phyloP scores from a whole-genome alignment of 1,140 invertebrate genomes.

The Bilobella aurantiaca region DNA sequence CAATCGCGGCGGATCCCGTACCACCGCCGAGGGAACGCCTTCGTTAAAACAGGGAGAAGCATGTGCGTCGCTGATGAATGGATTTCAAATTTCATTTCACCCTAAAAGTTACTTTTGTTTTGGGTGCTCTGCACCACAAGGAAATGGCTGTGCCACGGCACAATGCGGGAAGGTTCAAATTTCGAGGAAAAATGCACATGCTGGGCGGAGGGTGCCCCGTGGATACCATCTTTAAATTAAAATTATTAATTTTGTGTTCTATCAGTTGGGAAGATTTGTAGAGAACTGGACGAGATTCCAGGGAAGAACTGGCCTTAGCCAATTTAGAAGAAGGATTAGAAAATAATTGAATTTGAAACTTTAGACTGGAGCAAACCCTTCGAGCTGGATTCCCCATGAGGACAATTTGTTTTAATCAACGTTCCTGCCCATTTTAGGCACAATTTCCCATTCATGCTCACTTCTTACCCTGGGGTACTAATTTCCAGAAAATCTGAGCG shows the following conservation, averaged over 20 bases:
- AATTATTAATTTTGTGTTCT: not conserved
- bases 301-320: not conserved
- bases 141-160: not conserved
- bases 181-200: too few relatives aligned
- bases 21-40: too few relatives aligned
- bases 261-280: too few relatives aligned
- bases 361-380: not conserved
- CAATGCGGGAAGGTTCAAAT: too few relatives aligned
- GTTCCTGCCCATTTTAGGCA: not conserved
- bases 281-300: not conserved
- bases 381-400: not conserved
- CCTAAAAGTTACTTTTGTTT: too few relatives aligned
- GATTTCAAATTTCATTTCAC: not conserved
- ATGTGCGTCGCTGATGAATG: not conserved
- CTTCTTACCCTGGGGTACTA: too few relatives aligned
- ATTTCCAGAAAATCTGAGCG: too few relatives aligned
- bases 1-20: too few relatives aligned
- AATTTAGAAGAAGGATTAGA: not conserved
- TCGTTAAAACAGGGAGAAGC: not conserved
- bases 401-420: not conserved
- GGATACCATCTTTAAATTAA: not conserved
- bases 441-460: too few relatives aligned
- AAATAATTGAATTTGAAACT: constrained; percentile 2
- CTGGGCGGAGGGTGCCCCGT: too few relatives aligned
- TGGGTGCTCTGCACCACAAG: not conserved